Evolutionary conservation across 2,113 vertebrate species (phyloP), one percentile per base, ranked within the genome.

Genomic region (Hydrolagus affinis): DNA sequence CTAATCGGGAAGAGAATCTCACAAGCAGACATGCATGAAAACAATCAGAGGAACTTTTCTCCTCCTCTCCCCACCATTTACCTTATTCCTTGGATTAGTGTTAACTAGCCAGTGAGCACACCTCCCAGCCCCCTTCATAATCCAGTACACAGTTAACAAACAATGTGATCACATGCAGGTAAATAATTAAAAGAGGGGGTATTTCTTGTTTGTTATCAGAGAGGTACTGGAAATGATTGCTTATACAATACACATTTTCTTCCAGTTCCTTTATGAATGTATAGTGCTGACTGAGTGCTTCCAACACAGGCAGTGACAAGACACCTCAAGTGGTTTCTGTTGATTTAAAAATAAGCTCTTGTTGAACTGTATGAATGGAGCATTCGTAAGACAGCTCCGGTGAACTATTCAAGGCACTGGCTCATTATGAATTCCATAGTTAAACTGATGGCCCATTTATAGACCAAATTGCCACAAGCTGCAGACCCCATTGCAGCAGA

Each of bases 101-200:
- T 83, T 68, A 30, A 83, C 25, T 30, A 8, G 78, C 78, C 28
- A 83, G 62, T 83, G 14, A 66, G 66, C 44, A 83, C 86, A 85
- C 85, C 60, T 21, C n/a, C 25, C 60, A 70, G 15, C 0, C 1
- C 60, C 86, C 56, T 57, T 76, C 85, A 17, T 44, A 17, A 83
- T 75, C 85, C 69, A 86, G 87, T 86, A 86, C 69, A 77, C 69
- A 87, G 62, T 90, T 89, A 90, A 89, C 86, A 88, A 93, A 89
- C 88, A 90, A 78, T 91, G 90, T 91, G 90, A 89, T 90, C 69
- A 56, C 83, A 74, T 0, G 25, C 30, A 23, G n/a, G 91, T 94
- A 94, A 94, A 94, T 94, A 70, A 94, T 95, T 94, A 86, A 91
- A 87, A 89, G 86, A 87, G 85, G 73, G 86, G 70, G 85, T 62